Base-by-base conservation (phyloP, 2,888 invertebrate genomes). In the Tenthredo scrophulariae region DNA sequence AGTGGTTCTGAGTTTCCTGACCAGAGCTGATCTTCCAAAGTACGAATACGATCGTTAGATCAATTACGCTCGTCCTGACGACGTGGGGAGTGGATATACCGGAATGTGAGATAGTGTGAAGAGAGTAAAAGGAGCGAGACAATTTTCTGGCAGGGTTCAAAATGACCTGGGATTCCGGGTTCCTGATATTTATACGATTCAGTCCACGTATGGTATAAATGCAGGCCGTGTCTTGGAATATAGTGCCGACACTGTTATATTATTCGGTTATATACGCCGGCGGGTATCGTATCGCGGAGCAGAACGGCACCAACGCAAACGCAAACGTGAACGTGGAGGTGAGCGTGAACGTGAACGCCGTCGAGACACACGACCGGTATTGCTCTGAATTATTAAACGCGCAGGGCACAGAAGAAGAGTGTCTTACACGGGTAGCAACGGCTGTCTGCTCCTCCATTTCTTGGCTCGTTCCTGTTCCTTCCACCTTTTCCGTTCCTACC, bases 231-330 rank as follows among this genome's bases (percentile, higher is more conserved):
- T 83, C 83, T 83, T 46, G 83, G 80, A 62, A 80, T 62, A 80
- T 62, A 62, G 83, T 54, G 83, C 83, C 83, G 83, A 85, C 84
- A 75, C 87, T 85, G 89, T 89, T 89, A 87, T 89, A 88, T 88
- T 89, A 90, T 89, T 90, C 90, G 89, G 89, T 90, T 89, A 91
- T 89, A 46, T 85, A 86, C 87, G 65, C 77, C 70, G 62, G 58
- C 26, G 18, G 18, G 43, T 77, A 67, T 67, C 67, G 67, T 67
- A 67, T 67, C 26, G 46, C 37, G 18, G 10, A 50, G 54, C 18
- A n/a, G 29, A 22, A 62, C 40, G 22, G 50, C n/a, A 77, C 18
- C 29, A 13, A 50, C 5, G 67, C 15, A 29, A 67, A 33, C 62
- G 18, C 65, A 10, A 62, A 26, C 62, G 40, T 43, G 40, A 43